A percentile compares a stretch with the other conserved stretches of the same genome.
Evolutionary conservation across 2,888 invertebrate genomes (phyloP).

Genomic region (Incurvaria masculella): DNA sequence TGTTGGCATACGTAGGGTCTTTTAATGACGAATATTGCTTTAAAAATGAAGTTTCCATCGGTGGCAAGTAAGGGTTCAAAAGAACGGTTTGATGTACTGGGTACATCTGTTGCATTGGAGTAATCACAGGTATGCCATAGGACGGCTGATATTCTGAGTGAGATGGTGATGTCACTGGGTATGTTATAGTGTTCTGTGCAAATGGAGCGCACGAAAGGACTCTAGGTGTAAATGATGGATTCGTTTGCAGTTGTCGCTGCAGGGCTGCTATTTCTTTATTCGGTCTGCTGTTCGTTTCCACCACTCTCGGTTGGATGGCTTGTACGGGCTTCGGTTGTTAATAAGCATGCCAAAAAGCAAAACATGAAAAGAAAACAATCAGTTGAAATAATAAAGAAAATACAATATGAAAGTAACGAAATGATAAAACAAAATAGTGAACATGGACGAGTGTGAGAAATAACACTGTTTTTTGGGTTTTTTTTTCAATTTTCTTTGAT

Average conservation of each 20-base stretch:
- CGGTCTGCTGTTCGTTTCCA: conserved; percentile 38
- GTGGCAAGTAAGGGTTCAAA: conserved; percentile 41
- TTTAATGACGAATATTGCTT: conserved; percentile 45
- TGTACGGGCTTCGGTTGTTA: conserved; percentile 53
- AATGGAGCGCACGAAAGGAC: conserved; percentile 44
- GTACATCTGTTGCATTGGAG: conserved; percentile 47
- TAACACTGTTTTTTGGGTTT: not conserved
- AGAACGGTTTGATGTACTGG: conserved; percentile 45
- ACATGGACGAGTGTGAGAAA: not conserved
- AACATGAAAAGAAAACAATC: conserved; percentile 43
- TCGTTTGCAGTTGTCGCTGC: conserved; percentile 47
- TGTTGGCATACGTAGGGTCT: conserved; percentile 30
- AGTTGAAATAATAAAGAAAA: no score
- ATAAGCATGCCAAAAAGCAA: conserved; percentile 35
- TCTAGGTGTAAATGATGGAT: conserved; percentile 48
- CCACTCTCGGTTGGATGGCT: conserved; percentile 52
- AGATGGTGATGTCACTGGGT: conserved; percentile 26
- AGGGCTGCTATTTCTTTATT: conserved; percentile 38
- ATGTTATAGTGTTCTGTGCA: conserved; percentile 35
- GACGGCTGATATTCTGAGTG: conserved; percentile 26
- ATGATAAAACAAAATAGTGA: not conserved
- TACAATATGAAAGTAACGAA: conserved; percentile 9
- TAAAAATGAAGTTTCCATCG: conserved; percentile 40
- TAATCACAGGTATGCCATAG: conserved; percentile 40
- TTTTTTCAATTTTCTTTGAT: not conserved